Percentiles rank a stretch among this genome's conserved stretches.
These are phyloP conservation scores for Pangasianodon gigas DNA, from an alignment of 2,113 vertebrate genomes.

Conservation along the genomic window DNA sequence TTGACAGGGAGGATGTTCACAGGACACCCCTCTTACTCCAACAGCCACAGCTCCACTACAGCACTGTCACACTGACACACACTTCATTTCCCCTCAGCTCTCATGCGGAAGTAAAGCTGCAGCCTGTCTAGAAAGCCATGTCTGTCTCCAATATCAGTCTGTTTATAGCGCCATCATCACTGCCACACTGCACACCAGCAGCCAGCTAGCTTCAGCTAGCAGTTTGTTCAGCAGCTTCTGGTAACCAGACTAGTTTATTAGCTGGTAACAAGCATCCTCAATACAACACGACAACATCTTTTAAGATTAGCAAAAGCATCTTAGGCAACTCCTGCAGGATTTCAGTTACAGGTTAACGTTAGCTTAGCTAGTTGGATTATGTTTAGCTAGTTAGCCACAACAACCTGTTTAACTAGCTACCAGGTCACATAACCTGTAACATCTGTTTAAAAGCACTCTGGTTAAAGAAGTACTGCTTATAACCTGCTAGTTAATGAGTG, in stretches of 20 bases:
- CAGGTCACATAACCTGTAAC: not conserved
- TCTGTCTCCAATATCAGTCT: not conserved
- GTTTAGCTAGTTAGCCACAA: not conserved
- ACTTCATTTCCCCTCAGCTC: not conserved
- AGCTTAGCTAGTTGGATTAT: not conserved
- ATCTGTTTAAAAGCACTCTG: not conserved
- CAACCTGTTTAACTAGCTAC: not conserved
- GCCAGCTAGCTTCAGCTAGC: not conserved
- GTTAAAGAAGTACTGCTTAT: not conserved
- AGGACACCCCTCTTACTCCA: not conserved
- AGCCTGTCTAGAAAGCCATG: not conserved
- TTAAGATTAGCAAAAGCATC: not conserved
- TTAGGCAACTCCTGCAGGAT: not conserved
- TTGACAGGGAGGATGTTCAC: not conserved
- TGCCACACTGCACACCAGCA: not conserved
- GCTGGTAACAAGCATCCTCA: not conserved
- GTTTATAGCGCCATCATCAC: not conserved
- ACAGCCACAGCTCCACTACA: not conserved
- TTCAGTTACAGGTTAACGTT: not conserved
- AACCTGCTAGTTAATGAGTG: not conserved
- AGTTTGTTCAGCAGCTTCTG: not conserved
- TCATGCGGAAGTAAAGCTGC: not conserved
- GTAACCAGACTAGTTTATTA: not conserved
- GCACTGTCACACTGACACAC: not conserved
- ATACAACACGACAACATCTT: not conserved